phyloP scores from a whole-genome alignment of 2,888 invertebrate species.

The Harpalus rufipes region DNA sequence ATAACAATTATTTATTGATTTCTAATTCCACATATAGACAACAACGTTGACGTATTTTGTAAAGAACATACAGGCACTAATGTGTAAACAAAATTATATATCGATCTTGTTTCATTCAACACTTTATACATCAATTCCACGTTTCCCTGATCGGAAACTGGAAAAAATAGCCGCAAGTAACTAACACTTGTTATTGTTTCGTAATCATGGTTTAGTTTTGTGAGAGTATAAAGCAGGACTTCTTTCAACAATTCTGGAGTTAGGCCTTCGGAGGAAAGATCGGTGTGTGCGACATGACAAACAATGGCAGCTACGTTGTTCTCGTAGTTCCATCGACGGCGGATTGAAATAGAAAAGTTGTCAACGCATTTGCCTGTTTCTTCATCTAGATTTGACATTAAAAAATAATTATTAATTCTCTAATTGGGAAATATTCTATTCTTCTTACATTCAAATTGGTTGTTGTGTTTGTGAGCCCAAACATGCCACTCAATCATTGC shows the following conservation, averaged over 20 bases:
- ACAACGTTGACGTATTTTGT: slow-evolving; percentile 89
- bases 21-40: slow-evolving; percentile 90
- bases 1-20: slow-evolving; percentile 79
- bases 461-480: slow-evolving; percentile 93
- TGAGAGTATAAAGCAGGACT: slow-evolving; percentile 78
- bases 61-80: slow-evolving; percentile 89
- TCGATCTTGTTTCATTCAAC: slow-evolving; percentile 78
- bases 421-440: slow-evolving; percentile 72
- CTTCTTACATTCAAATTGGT: slow-evolving; percentile 89
- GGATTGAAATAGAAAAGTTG: slow-evolving; percentile 89
- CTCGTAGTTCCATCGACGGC: slow-evolving; percentile 93
- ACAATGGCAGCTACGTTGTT: slow-evolving; percentile 92
- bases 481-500: slow-evolving; percentile 96
- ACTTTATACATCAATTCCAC: slow-evolving; percentile 76
- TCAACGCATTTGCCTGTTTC: slow-evolving; percentile 93
- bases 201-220: slow-evolving; percentile 79
- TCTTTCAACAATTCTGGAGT: slow-evolving; percentile 79
- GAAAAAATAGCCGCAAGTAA: slow-evolving; percentile 88
- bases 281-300: slow-evolving; percentile 83
- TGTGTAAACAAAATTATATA: slow-evolving; percentile 83
- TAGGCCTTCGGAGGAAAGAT: slow-evolving; percentile 76
- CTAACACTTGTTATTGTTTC: slow-evolving; percentile 82
- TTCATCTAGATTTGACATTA: slow-evolving; percentile 82
- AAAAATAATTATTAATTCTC: neutral
- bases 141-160: slow-evolving; percentile 81